These are phyloP conservation scores for Pandemis corylana DNA, from an alignment of 2,888 invertebrate species.

Conservation along the genomic window DNA sequence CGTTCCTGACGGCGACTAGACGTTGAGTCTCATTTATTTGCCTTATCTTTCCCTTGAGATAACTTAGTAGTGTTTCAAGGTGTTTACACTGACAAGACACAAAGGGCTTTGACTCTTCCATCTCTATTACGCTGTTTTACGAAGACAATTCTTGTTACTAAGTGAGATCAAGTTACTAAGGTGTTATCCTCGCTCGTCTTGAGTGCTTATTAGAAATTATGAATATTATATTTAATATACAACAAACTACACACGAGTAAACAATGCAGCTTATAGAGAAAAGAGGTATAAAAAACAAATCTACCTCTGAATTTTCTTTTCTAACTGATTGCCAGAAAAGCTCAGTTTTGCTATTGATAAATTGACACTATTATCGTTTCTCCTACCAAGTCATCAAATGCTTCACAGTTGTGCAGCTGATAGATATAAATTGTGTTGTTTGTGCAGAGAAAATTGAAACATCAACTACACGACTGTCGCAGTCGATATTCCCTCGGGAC, in stretches of 20 bases:
- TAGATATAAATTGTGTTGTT: constrained; percentile 26
- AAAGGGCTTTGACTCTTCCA: constrained; percentile 20
- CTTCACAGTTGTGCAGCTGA: neutral
- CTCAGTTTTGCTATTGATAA: neutral
- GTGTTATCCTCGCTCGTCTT: neutral
- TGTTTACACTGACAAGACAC: constrained; percentile 55
- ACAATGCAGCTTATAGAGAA: neutral
- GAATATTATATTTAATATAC: neutral
- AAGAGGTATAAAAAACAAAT: neutral
- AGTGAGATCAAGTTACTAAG: neutral
- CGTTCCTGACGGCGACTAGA: constrained; percentile 55
- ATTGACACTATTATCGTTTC: neutral
- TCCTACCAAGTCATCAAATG: neutral
- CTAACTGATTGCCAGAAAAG: neutral
- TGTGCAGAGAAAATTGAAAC: constrained; percentile 37
- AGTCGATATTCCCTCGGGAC: constrained; percentile 24
- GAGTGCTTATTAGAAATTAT: neutral
- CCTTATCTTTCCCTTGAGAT: constrained; percentile 60
- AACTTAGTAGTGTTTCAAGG: constrained; percentile 54
- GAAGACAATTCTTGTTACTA: constrained; percentile 8
- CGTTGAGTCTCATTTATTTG: constrained; percentile 61
- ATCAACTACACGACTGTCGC: constrained; percentile 35
- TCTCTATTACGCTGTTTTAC: constrained; percentile 11
- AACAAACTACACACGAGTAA: neutral
- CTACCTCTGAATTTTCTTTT: neutral